These are phyloP conservation scores for Pipistrellus pygmaeus DNA, from an alignment of 2,797 vertebrate species.

Conservation along the genomic window DNA sequence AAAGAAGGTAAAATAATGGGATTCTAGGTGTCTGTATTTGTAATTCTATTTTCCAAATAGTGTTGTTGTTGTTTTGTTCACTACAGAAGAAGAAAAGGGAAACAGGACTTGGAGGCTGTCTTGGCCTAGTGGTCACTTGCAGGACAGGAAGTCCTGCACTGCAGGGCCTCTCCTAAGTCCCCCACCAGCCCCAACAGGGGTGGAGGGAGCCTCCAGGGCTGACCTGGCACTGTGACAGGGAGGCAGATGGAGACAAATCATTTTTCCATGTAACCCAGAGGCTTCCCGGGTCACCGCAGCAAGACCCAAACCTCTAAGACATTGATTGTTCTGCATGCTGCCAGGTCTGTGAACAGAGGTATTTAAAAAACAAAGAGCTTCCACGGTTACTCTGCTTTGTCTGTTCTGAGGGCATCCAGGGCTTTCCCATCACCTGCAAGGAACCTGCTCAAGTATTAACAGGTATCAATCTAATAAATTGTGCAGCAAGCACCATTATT, in stretches of 20 bases:
- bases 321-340: not conserved
- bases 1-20: not conserved
- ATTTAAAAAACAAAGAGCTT: constrained; percentile 71
- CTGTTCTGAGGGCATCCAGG: not conserved
- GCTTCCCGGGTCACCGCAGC: not conserved
- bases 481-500: constrained; percentile 72
- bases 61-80: not conserved
- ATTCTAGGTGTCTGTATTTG: not conserved
- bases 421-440: constrained; percentile 56
- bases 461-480: constrained; percentile 80
- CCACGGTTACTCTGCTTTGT: constrained; percentile 50
- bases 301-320: not conserved
- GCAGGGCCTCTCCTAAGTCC: not conserved
- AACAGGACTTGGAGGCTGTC: not conserved
- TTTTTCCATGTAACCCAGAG: not conserved
- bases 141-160: not conserved
- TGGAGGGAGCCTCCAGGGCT: too few relatives aligned
- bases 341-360: not conserved
- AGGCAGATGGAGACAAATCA: not conserved
- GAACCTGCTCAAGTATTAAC: constrained; percentile 82
- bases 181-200: not conserved
- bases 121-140: not conserved
- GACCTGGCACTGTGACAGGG: too few relatives aligned
- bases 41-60: not conserved
- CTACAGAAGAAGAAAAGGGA: not conserved